Percentiles rank a stretch among this genome's conserved stretches.
Conservation (phyloP, 2,113 vertebrate species). For the Trematocara stigmaticum region DNA sequence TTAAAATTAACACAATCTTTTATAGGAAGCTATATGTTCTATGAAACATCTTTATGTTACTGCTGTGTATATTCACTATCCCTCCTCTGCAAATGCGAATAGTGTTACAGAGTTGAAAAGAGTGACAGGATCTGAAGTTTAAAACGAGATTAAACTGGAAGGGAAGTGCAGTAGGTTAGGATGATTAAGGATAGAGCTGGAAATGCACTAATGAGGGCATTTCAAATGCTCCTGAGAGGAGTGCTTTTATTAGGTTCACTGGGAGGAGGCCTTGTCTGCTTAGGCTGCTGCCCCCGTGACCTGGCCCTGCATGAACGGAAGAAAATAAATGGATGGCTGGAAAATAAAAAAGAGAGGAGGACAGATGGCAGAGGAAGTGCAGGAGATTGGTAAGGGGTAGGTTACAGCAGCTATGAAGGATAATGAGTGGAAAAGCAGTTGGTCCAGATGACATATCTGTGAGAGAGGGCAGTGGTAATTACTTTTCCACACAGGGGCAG, state of each 20-base stretch:
- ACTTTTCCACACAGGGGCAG: background rate
- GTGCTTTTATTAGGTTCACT: background rate
- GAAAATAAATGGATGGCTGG: background rate
- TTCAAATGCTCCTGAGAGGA: background rate
- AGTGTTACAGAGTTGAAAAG: background rate
- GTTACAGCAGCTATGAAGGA: background rate
- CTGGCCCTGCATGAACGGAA: accelerated
- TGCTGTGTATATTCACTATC: background rate
- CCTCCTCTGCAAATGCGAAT: background rate
- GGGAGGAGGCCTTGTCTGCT: background rate
- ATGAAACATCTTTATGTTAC: background rate
- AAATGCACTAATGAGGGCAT: background rate
- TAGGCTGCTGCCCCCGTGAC: background rate
- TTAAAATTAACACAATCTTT: accelerated
- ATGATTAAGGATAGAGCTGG: background rate
- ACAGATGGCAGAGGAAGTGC: background rate
- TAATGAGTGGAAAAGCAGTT: background rate
- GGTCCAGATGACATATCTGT: background rate
- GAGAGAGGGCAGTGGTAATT: background rate
- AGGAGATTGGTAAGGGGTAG: background rate
- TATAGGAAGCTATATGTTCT: background rate
- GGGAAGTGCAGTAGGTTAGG: background rate
- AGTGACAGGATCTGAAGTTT: background rate
- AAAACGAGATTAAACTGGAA: background rate
- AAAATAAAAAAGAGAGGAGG: background rate